phyloP scores from a whole-genome alignment of 2,113 vertebrate genomes.

The Cyanistes caeruleus region DNA sequence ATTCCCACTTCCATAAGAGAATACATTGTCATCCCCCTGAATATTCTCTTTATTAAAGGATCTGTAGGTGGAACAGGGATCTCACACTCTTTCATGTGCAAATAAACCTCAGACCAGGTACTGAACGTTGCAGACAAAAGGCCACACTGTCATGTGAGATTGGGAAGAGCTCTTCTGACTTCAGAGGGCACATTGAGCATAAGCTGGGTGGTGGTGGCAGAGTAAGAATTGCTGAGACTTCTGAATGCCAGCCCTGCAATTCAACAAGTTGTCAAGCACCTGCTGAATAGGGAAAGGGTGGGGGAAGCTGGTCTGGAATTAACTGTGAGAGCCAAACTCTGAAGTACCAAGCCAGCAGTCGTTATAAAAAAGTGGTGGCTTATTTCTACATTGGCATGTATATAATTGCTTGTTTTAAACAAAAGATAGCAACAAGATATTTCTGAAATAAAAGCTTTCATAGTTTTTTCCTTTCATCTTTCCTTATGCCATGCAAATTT shows the following conservation, averaged over 20 bases:
- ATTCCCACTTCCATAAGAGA: not conserved
- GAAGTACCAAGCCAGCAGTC: not conserved
- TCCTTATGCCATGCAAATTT: not conserved
- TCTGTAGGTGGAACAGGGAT: not conserved
- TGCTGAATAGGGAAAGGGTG: not conserved
- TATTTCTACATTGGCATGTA: not conserved
- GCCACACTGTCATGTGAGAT: accelerated
- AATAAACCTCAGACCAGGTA: not conserved
- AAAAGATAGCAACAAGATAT: not conserved
- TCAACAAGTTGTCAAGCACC: not conserved
- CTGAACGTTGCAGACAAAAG: not conserved
- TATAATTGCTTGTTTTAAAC: not conserved
- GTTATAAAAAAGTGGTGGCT: not conserved
- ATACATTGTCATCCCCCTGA: not conserved
- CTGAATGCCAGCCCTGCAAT: not conserved
- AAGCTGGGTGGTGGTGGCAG: not conserved
- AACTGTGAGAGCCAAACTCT: not conserved
- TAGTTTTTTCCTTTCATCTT: not conserved
- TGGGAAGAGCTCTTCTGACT: not conserved
- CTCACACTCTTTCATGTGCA: not conserved
- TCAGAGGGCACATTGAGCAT: not conserved
- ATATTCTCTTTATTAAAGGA: not conserved
- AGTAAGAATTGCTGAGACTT: not conserved
- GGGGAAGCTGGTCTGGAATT: not conserved
- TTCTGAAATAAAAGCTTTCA: not conserved